A percentile compares a stretch with the other conserved stretches of the same genome.
Evolutionary conservation across 1,140 invertebrate species (phyloP).

Genomic region (Lepidurus couesii): DNA sequence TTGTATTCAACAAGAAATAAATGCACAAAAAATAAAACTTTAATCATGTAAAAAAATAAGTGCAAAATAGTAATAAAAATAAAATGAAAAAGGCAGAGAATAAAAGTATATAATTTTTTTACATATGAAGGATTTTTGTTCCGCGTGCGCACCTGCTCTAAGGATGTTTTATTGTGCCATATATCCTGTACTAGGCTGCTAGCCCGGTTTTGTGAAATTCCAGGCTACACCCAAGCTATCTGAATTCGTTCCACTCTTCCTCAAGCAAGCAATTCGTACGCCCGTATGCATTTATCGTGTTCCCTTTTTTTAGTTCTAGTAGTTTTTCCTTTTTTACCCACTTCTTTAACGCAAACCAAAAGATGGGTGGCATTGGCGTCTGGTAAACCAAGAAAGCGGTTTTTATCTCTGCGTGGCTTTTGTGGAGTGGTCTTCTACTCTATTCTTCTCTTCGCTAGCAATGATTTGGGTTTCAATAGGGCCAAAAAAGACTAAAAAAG

Average conservation of each 20-base stretch:
- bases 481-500: not conserved
- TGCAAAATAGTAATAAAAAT: too few relatives aligned
- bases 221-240: not conserved
- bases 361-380: not conserved
- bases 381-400: not conserved
- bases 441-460: not conserved
- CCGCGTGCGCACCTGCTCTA: not conserved
- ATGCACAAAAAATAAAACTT: too few relatives aligned
- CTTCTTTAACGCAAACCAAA: not conserved
- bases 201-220: not conserved
- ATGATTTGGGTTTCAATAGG: not conserved
- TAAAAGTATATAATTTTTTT: not conserved
- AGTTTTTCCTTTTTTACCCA: not conserved
- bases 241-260: not conserved
- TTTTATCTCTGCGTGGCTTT: not conserved
- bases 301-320: too few relatives aligned
- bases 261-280: not conserved
- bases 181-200: constrained; percentile 7
- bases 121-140: not conserved
- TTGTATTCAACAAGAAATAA: too few relatives aligned
- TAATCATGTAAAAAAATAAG: too few relatives aligned
- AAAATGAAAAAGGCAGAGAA: too few relatives aligned
- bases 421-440: not conserved
- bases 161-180: constrained; percentile 13
- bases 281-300: not conserved